Conservation (phyloP, 2,888 invertebrate genomes). For the Leucoptera coffeella region DNA sequence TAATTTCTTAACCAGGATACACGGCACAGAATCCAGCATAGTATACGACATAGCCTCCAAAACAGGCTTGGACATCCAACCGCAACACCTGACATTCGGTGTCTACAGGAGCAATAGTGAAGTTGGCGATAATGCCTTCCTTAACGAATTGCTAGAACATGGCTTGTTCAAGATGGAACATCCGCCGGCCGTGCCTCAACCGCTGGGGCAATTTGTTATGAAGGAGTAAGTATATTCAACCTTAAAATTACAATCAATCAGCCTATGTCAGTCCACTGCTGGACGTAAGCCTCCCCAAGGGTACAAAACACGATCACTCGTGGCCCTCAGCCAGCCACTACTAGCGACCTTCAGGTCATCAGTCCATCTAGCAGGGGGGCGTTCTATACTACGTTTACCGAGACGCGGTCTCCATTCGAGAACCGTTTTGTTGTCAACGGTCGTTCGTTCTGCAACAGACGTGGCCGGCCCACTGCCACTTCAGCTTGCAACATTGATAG, state of each 20-base stretch:
- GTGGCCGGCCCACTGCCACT: too few species aligned
- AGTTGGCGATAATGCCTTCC: constrained; percentile 5
- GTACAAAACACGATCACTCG: too few species aligned
- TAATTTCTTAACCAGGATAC: too few species aligned
- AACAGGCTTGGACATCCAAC: constrained; percentile 14
- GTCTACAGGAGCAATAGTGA: constrained; percentile 11
- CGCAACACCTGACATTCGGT: constrained; percentile 14
- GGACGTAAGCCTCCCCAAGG: too few species aligned
- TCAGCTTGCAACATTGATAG: too few species aligned
- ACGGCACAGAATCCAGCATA: constrained; percentile 16
- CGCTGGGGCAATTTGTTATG: constrained; percentile 16
- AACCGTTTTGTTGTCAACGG: neutral
- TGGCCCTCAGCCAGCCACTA: too few species aligned
- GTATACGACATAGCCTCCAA: constrained; percentile 16
- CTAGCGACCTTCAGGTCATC: too few species aligned
- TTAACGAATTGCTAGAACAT: constrained; percentile 12
- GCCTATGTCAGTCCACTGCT: neutral
- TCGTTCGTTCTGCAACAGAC: neutral
- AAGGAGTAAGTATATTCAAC: constrained; percentile 12
- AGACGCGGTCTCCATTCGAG: too few species aligned
- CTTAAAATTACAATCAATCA: constrained; percentile 1
- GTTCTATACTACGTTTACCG: too few species aligned
- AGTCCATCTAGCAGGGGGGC: too few species aligned
- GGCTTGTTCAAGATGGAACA: constrained; percentile 10
- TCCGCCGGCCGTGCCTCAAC: constrained; percentile 12